Conservation (phyloP, 1,140 invertebrate species). For the Ganaspis sp. region DNA sequence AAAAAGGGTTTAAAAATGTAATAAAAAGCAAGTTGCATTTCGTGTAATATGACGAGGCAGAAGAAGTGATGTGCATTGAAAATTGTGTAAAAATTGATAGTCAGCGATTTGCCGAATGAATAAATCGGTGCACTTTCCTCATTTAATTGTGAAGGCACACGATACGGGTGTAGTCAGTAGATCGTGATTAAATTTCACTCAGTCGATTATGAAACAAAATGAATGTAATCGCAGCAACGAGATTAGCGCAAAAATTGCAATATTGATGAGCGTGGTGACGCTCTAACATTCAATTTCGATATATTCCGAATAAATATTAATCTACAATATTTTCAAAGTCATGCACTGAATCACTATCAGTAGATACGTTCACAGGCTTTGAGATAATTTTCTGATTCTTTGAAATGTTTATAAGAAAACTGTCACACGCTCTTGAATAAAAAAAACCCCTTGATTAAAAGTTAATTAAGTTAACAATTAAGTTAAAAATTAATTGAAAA, state of each 20-base stretch:
- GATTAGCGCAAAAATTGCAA: slow-evolving; percentile 9
- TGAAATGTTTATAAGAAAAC: too few species aligned
- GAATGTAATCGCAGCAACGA: not conserved
- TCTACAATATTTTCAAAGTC: not conserved
- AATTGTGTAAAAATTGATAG: not conserved
- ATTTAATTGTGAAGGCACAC: not conserved
- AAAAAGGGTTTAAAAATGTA: too few species aligned
- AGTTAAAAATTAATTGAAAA: too few species aligned
- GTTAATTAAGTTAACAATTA: too few species aligned
- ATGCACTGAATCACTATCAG: not conserved
- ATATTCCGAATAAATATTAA: not conserved
- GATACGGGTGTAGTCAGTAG: not conserved
- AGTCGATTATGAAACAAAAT: not conserved
- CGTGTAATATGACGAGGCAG: too few species aligned
- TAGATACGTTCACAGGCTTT: too few species aligned
- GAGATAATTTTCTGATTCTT: too few species aligned
- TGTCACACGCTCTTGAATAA: too few species aligned
- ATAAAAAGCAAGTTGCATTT: too few species aligned
- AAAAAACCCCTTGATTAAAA: too few species aligned
- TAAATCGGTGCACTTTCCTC: not conserved
- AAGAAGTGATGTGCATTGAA: too few species aligned
- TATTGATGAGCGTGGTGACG: slow-evolving; percentile 12
- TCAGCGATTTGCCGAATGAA: not conserved
- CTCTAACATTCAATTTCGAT: not conserved
- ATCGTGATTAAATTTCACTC: slow-evolving; percentile 20